A percentile compares a stretch with the other conserved stretches of the same genome.
Conservation (phyloP, 2,888 invertebrate species). For the Plebejus melissa region DNA sequence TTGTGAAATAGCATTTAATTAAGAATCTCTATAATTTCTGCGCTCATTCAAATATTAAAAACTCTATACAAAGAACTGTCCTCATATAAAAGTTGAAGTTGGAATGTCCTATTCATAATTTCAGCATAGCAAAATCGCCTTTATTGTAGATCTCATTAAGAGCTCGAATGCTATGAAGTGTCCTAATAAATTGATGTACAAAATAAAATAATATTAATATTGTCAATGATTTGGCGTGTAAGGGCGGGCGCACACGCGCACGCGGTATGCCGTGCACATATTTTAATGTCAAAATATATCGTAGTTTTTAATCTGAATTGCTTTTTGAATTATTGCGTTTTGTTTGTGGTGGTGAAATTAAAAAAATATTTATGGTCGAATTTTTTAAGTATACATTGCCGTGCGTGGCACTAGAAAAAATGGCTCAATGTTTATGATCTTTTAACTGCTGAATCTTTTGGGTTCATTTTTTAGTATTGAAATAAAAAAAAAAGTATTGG, state of each 20-base stretch:
- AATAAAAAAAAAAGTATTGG: too few relatives aligned
- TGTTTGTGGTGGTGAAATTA: not conserved
- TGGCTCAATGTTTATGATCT: not conserved
- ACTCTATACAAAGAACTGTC: constrained; percentile 24
- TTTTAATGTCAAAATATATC: constrained; percentile 25
- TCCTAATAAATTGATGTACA: not conserved
- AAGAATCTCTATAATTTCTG: constrained; percentile 14
- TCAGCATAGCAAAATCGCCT: not conserved
- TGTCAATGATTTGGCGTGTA: constrained; percentile 20
- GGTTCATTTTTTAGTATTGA: too few relatives aligned
- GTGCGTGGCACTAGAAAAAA: not conserved
- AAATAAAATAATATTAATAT: constrained; percentile 23
- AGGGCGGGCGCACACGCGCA: constrained; percentile 15
- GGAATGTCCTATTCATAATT: constrained; percentile 20
- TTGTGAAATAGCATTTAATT: constrained; percentile 17
- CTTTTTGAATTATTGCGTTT: constrained; percentile 23
- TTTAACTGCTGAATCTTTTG: not conserved
- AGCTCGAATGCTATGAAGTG: not conserved
- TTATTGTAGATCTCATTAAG: not conserved
- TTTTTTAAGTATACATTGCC: not conserved
- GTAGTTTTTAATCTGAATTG: constrained; percentile 24
- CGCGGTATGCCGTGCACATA: constrained; percentile 21
- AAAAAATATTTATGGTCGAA: not conserved
- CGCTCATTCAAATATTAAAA: constrained; percentile 20
- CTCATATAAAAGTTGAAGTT: constrained; percentile 21